Evolutionary conservation across 2,888 invertebrate species (phyloP).

Genomic region (Dicranocentrus wangi): DNA sequence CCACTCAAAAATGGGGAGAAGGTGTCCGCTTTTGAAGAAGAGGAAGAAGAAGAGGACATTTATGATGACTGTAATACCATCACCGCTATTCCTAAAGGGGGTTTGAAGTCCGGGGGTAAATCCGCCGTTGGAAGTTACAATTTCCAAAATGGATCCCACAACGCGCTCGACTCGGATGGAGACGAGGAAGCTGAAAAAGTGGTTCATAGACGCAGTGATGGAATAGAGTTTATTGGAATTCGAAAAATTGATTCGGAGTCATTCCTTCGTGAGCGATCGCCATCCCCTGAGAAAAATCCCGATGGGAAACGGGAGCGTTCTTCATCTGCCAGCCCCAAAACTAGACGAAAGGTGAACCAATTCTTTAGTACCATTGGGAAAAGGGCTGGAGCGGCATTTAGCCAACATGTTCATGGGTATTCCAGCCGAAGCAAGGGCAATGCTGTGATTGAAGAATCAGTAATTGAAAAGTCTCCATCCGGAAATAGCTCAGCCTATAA

Average conservation of each 20-base stretch:
- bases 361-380: conserved; percentile 73
- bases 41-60: conserved; percentile 68
- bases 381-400: conserved; percentile 72
- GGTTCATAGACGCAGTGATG: conserved; percentile 66
- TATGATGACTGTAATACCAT: conserved; percentile 71
- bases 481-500: conserved; percentile 61
- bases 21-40: conserved; percentile 29
- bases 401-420: conserved; percentile 59
- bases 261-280: conserved; percentile 68
- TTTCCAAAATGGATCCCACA: conserved; percentile 66
- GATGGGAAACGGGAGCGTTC: conserved; percentile 66
- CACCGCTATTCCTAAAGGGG: conserved; percentile 10
- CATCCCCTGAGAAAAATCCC: conserved; percentile 54
- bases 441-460: conserved; percentile 49
- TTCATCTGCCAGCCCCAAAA: conserved; percentile 71
- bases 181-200: conserved; percentile 66
- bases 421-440: conserved; percentile 55
- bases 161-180: conserved; percentile 50
- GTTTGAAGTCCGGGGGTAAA: conserved; percentile 31
- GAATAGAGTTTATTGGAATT: conserved; percentile 73
- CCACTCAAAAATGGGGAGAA: conserved; percentile 23
- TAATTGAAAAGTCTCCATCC: conserved; percentile 44
- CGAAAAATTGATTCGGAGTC: conserved; percentile 72
- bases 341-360: conserved; percentile 71
- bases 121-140: conserved; percentile 68